These are phyloP conservation scores for Eufriesea mexicana DNA, from an alignment of 1,140 invertebrate species.

Conservation along the genomic window DNA sequence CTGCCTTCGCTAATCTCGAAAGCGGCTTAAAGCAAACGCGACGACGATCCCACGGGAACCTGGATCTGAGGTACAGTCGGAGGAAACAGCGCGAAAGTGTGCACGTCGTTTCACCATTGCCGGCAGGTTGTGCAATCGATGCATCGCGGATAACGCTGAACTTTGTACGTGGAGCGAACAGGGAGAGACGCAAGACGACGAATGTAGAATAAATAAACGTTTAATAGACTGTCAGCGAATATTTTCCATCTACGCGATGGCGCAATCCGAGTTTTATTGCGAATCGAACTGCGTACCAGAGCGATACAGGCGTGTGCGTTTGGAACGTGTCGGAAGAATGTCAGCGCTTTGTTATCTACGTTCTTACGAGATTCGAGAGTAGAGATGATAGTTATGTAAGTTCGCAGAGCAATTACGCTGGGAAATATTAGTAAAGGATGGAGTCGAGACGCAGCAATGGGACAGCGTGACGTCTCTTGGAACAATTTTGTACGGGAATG, in stretches of 20 bases:
- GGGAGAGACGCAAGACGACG: background rate
- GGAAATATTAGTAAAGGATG: background rate
- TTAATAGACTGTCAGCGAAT: background rate
- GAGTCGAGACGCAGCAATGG: no score
- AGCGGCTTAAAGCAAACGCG: constrained; percentile 45
- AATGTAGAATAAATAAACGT: no score
- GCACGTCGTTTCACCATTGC: no score
- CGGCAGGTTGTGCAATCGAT: no score
- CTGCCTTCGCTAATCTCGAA: constrained; percentile 46
- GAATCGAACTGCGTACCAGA: background rate
- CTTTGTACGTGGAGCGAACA: no score
- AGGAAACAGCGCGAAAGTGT: no score
- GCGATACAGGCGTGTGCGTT: no score
- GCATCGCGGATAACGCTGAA: no score
- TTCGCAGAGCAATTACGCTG: background rate
- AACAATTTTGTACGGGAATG: background rate
- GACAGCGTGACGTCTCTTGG: background rate
- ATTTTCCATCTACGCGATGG: background rate
- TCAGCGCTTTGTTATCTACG: background rate
- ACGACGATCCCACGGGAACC: background rate
- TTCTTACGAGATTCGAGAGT: background rate
- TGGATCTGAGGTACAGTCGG: no score
- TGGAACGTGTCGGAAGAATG: no score
- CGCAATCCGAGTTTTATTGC: background rate
- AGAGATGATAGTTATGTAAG: background rate